phyloP scores from a whole-genome alignment of 2,797 vertebrate genomes.

The Diplodus puntazzo region DNA sequence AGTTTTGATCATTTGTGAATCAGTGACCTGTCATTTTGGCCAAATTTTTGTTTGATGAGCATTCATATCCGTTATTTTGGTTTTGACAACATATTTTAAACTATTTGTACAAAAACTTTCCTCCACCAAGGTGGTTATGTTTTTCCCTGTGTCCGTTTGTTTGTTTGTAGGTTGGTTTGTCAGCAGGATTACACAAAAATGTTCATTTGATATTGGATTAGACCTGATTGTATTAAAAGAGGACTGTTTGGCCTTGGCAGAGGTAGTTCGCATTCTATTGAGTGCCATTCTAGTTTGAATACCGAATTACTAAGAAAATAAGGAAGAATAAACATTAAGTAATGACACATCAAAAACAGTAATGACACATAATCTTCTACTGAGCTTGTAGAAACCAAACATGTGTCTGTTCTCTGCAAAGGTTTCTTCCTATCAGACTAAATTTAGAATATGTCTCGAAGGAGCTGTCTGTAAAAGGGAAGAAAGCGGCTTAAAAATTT shows the following conservation, averaged over 20 bases:
- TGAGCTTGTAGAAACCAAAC: neutral
- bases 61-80: neutral
- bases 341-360: too few relatives aligned
- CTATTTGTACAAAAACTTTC: neutral
- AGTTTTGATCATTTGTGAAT: too few relatives aligned
- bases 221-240: too few relatives aligned
- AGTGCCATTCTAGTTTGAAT: neutral
- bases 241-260: too few relatives aligned
- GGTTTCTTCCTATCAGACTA: neutral
- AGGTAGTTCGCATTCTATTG: too few relatives aligned
- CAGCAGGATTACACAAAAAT: too few relatives aligned
- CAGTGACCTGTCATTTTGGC: too few relatives aligned
- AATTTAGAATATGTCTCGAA: neutral
- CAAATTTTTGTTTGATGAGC: too few relatives aligned
- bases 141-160: too few relatives aligned
- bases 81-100: neutral
- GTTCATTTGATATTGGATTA: too few relatives aligned
- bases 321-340: neutral
- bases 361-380: neutral
- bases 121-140: too few relatives aligned
- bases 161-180: too few relatives aligned
- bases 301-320: neutral
- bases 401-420: neutral
- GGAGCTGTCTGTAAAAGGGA: conserved; percentile 3
- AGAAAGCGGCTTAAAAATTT: neutral